A percentile compares a stretch with the other conserved stretches of the same genome.
Evolutionary conservation across 2,888 invertebrate species (phyloP).

Genomic region (Drosophila kambysellisi): DNA sequence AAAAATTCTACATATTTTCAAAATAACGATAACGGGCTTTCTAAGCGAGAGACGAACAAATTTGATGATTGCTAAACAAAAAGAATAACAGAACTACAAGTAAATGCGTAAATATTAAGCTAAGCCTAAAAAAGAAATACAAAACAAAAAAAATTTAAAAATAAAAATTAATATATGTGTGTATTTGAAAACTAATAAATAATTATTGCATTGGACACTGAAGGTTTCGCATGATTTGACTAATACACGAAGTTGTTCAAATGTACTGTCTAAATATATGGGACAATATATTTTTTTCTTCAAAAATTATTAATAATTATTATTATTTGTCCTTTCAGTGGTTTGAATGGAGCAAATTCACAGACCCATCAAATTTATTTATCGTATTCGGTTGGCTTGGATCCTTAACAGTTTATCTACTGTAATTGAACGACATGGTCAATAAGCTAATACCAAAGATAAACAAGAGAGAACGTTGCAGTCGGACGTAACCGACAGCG

Average conservation of each 20-base stretch:
- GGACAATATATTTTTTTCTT: neutral
- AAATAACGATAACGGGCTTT: slow-evolving; percentile 41
- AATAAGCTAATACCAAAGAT: too few species aligned
- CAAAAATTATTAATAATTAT: neutral
- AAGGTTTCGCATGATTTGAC: slow-evolving; percentile 27
- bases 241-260: slow-evolving; percentile 3
- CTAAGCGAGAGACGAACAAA: slow-evolving; percentile 35
- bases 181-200: slow-evolving; percentile 47
- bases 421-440: too few species aligned
- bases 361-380: neutral
- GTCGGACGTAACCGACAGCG: too few species aligned
- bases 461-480: too few species aligned
- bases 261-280: neutral
- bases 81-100: slow-evolving; percentile 49
- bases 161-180: slow-evolving; percentile 40
- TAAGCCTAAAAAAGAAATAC: slow-evolving; percentile 39
- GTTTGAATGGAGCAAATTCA: neutral
- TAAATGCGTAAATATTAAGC: slow-evolving; percentile 62
- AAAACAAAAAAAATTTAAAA: slow-evolving; percentile 9
- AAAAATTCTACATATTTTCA: slow-evolving; percentile 41
- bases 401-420: neutral
- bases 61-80: slow-evolving; percentile 51
- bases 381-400: neutral
- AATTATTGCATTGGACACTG: slow-evolving; percentile 34
- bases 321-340: neutral